Evolutionary conservation across 64 coral and sea anemone species (phyloP).

Genomic region (Cladopsammia gracilis): DNA sequence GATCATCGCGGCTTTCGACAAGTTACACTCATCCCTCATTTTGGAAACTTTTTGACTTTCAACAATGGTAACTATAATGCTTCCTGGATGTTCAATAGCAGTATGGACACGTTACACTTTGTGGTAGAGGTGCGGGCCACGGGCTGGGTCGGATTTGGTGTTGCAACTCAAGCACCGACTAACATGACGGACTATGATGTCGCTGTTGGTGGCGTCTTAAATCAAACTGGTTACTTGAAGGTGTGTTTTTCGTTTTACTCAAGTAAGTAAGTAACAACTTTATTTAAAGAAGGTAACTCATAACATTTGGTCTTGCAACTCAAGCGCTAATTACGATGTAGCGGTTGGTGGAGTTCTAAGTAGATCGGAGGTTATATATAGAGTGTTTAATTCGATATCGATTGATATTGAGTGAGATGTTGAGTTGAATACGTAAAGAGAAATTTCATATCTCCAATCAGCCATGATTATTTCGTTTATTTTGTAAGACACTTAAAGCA

Average conservation of each 20-base stretch:
- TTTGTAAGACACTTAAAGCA: too few species aligned
- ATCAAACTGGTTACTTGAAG: too few species aligned
- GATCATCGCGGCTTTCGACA: too few species aligned
- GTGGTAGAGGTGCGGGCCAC: constrained; percentile 5
- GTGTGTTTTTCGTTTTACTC: too few species aligned
- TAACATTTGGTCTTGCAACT: background rate
- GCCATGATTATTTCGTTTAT: too few species aligned
- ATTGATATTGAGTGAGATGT: too few species aligned
- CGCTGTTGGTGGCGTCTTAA: background rate
- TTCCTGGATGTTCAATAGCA: constrained; percentile 50
- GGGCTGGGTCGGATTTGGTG: constrained; percentile 50
- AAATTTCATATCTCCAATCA: too few species aligned
- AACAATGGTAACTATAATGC: constrained; percentile 3
- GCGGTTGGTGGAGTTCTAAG: background rate
- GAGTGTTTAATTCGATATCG: too few species aligned
- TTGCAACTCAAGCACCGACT: background rate
- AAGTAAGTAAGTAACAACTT: too few species aligned
- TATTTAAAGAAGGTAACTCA: too few species aligned
- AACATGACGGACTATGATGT: constrained; percentile 35
- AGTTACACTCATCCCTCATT: background rate
- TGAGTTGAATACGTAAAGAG: too few species aligned
- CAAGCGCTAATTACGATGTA: background rate
- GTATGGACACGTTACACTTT: constrained; percentile 43
- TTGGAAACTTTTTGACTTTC: background rate
- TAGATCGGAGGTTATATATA: background rate